Conservation (phyloP, 2,113 vertebrate species). For the Barbus barbus region DNA sequence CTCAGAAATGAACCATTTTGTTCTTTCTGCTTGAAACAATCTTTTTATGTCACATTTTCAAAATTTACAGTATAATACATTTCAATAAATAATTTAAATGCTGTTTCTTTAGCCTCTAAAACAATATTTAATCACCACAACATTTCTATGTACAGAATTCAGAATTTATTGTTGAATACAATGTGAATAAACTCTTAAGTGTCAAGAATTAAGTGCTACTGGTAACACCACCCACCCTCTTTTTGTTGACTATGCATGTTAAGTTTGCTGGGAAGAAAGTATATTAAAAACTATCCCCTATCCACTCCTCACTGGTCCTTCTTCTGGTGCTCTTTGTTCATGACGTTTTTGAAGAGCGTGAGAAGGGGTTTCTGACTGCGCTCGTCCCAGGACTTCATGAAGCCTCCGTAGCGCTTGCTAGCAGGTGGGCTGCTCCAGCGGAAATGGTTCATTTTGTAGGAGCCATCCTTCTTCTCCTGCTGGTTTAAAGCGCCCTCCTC, state of each 20-base stretch:
- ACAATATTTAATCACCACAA: conserved; percentile 40
- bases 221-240: conserved; percentile 1
- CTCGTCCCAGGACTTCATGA: conserved; percentile 86
- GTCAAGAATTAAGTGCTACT: conserved; percentile 42
- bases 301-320: conserved; percentile 72
- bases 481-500: conserved; percentile 40
- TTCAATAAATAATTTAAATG: conserved; percentile 57
- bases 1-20: conserved; percentile 21
- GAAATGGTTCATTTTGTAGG: conserved; percentile 81
- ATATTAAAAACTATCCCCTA: not conserved
- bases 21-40: conserved; percentile 70
- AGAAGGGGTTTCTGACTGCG: conserved; percentile 82
- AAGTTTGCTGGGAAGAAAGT: conserved; percentile 22
- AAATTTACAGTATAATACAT: conserved; percentile 73
- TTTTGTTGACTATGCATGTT: conserved; percentile 34
- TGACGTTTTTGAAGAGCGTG: conserved; percentile 89
- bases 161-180: conserved; percentile 55
- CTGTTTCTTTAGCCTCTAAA: no score
- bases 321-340: conserved; percentile 81
- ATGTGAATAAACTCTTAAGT: conserved; percentile 43
- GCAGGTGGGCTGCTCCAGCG: conserved; percentile 80
- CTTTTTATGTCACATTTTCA: conserved; percentile 61
- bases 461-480: conserved; percentile 71
- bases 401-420: conserved; percentile 90
- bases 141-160: conserved; percentile 40